Base-by-base conservation (phyloP, 2,113 vertebrate genomes). In the Neodon shergylaensis region DNA sequence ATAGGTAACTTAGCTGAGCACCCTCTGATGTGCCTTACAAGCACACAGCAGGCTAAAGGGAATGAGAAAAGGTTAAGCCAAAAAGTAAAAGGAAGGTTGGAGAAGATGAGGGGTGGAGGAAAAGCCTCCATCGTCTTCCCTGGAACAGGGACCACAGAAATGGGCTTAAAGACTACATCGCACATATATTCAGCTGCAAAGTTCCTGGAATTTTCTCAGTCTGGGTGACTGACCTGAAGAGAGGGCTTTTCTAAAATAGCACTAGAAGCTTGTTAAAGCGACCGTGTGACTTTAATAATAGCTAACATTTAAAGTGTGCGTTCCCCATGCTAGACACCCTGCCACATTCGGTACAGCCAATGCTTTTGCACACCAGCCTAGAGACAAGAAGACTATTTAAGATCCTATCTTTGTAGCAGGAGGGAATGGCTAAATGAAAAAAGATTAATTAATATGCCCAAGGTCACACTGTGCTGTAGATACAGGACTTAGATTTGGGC, bases 221-320 rank as follows among this genome's bases (percentile, higher is more conserved):
- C 84, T 86, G 22, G 42, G 22, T 78, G 26, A 93, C 82, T 96
- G 92, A 97, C 73, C 81, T 91, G 44, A 94, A 95, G 28, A 70
- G n/a, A 76, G 28, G 49, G 36, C n/a, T 97, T 95, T 95, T 90
- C 81, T 68, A 92, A 93, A 95, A 90, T 90, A 91, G 90, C 79
- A 97, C 93, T 58, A 76, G 90, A 79, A 68, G 88, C 92, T 92
- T 86, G 66, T 85, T 86, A 94, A 88, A 96, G 90, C 42, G 42
- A 91, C 92, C 89, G 82, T 36, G 95, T 83, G 88, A 49, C 24
- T 92, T 94, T 96, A 95, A 92, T 90, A 92, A 91, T 86, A 93
- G 87, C 84, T 84, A 91, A 90, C 85, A 88, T 91, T 90, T 94
- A 91, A 26, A 87, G 63, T 88, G 49, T 31, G 63, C 72, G 92